phyloP scores from a whole-genome alignment of 2,113 vertebrate species.

The Nibea albiflora region DNA sequence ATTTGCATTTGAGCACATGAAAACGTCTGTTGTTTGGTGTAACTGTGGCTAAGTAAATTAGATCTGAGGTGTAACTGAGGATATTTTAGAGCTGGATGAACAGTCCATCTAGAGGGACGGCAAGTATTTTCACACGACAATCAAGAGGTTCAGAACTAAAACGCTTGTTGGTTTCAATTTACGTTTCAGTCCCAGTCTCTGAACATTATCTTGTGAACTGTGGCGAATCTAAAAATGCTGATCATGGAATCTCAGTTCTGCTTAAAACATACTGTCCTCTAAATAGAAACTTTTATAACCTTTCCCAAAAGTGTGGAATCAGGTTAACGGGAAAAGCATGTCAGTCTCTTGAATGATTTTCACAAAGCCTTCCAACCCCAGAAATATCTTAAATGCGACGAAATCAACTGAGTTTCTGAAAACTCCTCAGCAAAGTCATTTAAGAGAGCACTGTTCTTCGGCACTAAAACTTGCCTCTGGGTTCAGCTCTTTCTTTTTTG shows the following conservation, averaged over 20 bases:
- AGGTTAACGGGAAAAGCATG: neutral
- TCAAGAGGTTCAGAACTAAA: constrained; percentile 15
- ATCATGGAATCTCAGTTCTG: constrained; percentile 72
- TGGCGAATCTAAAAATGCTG: constrained; percentile 58
- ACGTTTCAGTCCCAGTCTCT: constrained; percentile 3
- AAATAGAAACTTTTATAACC: constrained; percentile 24
- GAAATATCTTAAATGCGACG: neutral
- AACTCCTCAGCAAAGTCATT: neutral
- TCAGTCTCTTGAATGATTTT: neutral
- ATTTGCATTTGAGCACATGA: constrained; percentile 46
- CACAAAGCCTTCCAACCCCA: neutral
- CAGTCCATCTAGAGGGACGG: constrained; percentile 16
- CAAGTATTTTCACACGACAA: neutral
- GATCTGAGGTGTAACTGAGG: constrained; percentile 17
- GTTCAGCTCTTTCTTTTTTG: neutral
- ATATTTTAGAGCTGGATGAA: constrained; percentile 44
- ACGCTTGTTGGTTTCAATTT: constrained; percentile 24
- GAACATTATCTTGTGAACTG: constrained; percentile 1
- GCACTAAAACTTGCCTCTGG: constrained; percentile 9
- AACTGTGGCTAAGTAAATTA: constrained; percentile 32
- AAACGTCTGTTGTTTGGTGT: constrained; percentile 27
- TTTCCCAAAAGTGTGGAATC: neutral
- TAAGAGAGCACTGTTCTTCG: constrained; percentile 40
- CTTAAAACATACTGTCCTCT: constrained; percentile 30
- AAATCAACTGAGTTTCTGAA: neutral